Percentiles rank a stretch among this genome's conserved stretches.
phyloP scores from a whole-genome alignment of 2,797 vertebrate species.

The Buphagus erythrorhynchus region DNA sequence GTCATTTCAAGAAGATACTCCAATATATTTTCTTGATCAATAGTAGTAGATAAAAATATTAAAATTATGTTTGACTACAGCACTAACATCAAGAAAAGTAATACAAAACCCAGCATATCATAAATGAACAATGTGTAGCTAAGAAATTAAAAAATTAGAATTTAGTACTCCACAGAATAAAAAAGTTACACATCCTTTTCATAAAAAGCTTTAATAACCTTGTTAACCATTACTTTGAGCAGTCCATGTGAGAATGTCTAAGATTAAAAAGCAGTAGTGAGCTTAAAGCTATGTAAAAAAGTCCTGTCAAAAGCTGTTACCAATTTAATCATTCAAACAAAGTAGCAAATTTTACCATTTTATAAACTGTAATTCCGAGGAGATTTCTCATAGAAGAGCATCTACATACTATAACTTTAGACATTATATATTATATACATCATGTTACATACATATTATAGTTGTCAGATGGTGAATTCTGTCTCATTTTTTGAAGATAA shows the following conservation, averaged over 20 bases:
- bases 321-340: not conserved
- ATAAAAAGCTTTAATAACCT: not conserved
- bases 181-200: not conserved
- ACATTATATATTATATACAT: not conserved
- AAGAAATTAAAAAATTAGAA: not conserved
- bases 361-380: not conserved
- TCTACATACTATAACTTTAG: not conserved
- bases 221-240: not conserved
- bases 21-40: slow-evolving; percentile 13
- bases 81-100: not conserved
- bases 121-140: not conserved
- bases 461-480: not conserved
- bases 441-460: not conserved
- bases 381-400: not conserved
- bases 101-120: not conserved
- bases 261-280: not conserved
- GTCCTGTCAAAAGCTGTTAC: not conserved
- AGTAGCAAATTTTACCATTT: not conserved
- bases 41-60: slow-evolving; percentile 21
- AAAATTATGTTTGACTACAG: not conserved
- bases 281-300: not conserved
- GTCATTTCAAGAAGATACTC: not conserved
- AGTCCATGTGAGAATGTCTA: not conserved
- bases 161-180: not conserved
- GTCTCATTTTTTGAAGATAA: not conserved